Evolutionary conservation across 37 sponge, comb jelly and placozoan genomes (phyloP).

Genomic region (Haliclona indistincta): DNA sequence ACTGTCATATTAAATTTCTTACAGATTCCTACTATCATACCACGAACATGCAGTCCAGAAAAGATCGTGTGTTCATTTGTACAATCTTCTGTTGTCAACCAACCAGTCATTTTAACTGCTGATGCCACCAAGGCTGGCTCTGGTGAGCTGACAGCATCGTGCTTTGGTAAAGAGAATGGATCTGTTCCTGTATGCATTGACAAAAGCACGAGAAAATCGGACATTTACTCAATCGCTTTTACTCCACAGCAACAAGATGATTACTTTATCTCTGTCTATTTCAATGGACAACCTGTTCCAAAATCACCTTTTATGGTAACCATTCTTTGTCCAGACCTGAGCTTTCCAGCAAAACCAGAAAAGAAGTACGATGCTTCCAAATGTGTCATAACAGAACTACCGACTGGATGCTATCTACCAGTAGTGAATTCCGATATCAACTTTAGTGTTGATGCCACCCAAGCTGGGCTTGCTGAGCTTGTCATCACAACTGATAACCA

Average conservation of each 20-base stretch:
- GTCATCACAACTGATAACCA: slow-evolving; percentile 52
- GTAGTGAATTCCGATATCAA: slow-evolving; percentile 39
- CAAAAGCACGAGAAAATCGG: slow-evolving; percentile 32
- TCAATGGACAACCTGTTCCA: slow-evolving; percentile 9
- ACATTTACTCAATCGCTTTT: slow-evolving; percentile 6
- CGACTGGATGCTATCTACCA: slow-evolving; percentile 24
- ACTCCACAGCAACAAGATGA: slow-evolving; percentile 28
- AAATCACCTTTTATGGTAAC: slow-evolving; percentile 40
- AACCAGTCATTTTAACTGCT: slow-evolving; percentile 24
- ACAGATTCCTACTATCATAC: too few species aligned
- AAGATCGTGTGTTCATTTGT: too few species aligned
- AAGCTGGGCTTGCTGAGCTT: slow-evolving; percentile 75
- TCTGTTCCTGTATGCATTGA: slow-evolving; percentile 58
- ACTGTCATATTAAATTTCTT: too few species aligned
- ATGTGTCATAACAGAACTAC: slow-evolving; percentile 19
- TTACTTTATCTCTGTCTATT: slow-evolving; percentile 7
- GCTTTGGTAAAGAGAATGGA: slow-evolving; percentile 49
- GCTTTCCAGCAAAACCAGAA: slow-evolving; percentile 17
- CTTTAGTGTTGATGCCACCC: slow-evolving; percentile 55
- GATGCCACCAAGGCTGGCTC: slow-evolving; percentile 62
- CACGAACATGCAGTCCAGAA: too few species aligned
- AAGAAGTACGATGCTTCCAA: not conserved
- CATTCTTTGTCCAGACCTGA: slow-evolving; percentile 12
- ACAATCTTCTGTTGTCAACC: not conserved
- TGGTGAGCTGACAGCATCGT: slow-evolving; percentile 61